Conservation (phyloP, 1,140 invertebrate species). For the Hermetia illucens region DNA sequence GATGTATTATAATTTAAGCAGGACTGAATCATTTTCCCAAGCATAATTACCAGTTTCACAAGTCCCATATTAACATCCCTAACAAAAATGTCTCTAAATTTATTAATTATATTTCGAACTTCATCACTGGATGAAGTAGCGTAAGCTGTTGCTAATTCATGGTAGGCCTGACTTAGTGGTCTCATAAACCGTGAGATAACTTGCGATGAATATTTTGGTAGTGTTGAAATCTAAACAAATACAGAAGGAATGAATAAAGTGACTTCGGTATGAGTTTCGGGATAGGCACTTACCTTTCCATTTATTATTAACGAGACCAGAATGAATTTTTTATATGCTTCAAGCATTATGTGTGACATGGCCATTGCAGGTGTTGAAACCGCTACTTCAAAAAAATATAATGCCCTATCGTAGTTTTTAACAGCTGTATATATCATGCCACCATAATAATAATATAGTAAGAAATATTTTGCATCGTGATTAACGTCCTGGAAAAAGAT, state of each 20-base stretch:
- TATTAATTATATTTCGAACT: constrained; percentile 52
- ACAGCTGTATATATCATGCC: constrained; percentile 91
- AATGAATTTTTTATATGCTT: constrained; percentile 94
- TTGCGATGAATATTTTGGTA: constrained; percentile 86
- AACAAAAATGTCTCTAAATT: constrained; percentile 67
- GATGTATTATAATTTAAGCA: too few species aligned
- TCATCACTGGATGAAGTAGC: constrained; percentile 58
- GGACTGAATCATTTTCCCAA: not conserved
- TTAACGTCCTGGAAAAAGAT: constrained; percentile 42
- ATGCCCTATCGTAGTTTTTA: constrained; percentile 81
- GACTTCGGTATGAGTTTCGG: not conserved
- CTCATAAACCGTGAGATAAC: constrained; percentile 82
- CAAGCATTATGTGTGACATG: constrained; percentile 91
- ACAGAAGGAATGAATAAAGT: too few species aligned
- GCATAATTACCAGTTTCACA: constrained; percentile 48
- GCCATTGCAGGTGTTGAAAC: constrained; percentile 85
- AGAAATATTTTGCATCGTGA: constrained; percentile 81
- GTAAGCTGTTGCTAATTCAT: constrained; percentile 76
- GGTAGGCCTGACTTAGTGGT: constrained; percentile 80
- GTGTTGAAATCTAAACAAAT: constrained; percentile 47
- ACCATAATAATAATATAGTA: constrained; percentile 93
- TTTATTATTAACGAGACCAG: constrained; percentile 80
- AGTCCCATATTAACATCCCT: constrained; percentile 74
- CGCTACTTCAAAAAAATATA: constrained; percentile 92
- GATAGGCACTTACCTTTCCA: constrained; percentile 54